A percentile compares a stretch with the other conserved stretches of the same genome.
Conservation (phyloP, 2,113 vertebrate species). For the Ameiurus melas region DNA sequence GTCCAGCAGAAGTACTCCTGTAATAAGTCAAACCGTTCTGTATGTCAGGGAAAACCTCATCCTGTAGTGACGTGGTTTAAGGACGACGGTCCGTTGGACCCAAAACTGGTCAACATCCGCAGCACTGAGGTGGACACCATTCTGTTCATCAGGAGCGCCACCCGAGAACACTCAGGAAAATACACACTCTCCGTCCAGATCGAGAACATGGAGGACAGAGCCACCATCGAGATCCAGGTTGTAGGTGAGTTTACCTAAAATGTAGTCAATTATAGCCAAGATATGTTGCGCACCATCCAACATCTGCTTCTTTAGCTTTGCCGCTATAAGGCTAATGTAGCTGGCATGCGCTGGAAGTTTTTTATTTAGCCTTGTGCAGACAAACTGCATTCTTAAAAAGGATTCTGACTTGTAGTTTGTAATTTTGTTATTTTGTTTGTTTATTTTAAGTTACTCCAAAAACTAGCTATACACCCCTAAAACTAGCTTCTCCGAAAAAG, state of each 20-base stretch:
- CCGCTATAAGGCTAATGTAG: not conserved
- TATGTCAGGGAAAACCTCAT: constrained; percentile 82
- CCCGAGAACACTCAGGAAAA: constrained; percentile 78
- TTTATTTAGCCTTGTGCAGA: not conserved
- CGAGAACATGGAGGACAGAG: constrained; percentile 81
- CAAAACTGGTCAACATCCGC: constrained; percentile 69
- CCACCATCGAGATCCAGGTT: constrained; percentile 77
- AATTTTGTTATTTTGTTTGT: not conserved
- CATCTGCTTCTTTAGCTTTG: not conserved
- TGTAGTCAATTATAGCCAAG: not conserved
- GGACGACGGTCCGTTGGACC: constrained; percentile 75
- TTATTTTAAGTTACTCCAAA: not conserved
- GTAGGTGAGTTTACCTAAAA: constrained; percentile 74
- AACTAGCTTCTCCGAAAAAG: not conserved
- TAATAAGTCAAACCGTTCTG: not conserved
- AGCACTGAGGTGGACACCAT: constrained; percentile 81
- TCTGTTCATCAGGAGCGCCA: constrained; percentile 82
- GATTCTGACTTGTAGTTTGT: not conserved
- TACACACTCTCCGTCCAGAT: constrained; percentile 82
- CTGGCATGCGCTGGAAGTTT: not conserved
- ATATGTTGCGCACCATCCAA: not conserved
- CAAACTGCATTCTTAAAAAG: not conserved
- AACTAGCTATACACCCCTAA: not conserved
- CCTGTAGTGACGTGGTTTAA: constrained; percentile 83
- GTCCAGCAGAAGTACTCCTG: not conserved